Percentiles rank a stretch among this genome's conserved stretches.
Evolutionary conservation across 2,113 vertebrate species (phyloP).

Genomic region (zebrafish (Danio rerio)): DNA sequence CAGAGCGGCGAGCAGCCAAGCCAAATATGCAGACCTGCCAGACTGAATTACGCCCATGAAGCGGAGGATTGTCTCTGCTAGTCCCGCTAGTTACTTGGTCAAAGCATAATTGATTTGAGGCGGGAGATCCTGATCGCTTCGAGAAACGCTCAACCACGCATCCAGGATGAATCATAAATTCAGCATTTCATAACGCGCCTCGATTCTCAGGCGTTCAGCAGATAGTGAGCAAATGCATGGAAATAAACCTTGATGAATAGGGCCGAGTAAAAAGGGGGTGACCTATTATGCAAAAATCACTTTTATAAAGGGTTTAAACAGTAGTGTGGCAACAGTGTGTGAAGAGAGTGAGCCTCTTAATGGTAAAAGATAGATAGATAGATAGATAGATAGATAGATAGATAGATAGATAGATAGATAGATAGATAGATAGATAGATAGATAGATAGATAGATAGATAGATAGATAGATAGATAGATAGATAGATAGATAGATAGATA

Average conservation of each 20-base stretch:
- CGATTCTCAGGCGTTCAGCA: conserved; percentile 12
- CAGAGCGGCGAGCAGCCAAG: conserved; percentile 46
- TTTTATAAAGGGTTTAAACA: too few relatives aligned
- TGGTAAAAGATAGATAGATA: too few relatives aligned
- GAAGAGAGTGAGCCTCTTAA: too few relatives aligned
- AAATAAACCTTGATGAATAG: background rate
- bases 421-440: too few relatives aligned
- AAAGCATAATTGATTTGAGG: conserved; percentile 54
- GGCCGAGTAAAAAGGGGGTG: too few relatives aligned
- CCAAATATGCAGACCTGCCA: conserved; percentile 57
- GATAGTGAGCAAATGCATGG: conserved; percentile 6
- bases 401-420: too few relatives aligned
- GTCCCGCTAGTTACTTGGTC: conserved; percentile 54
- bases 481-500: too few relatives aligned
- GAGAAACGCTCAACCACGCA: conserved; percentile 38
- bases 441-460: too few relatives aligned
- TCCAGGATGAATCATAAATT: conserved; percentile 26
- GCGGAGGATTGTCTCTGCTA: conserved; percentile 49
- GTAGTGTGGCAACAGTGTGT: too few relatives aligned
- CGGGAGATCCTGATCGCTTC: conserved; percentile 41
- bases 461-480: too few relatives aligned
- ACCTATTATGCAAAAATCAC: too few relatives aligned
- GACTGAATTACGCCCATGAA: conserved; percentile 54
- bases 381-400: too few relatives aligned
- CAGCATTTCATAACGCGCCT: conserved; percentile 7